Base-by-base conservation (phyloP, 2,797 vertebrate species). In the Muraenolepis orangiensis region DNA sequence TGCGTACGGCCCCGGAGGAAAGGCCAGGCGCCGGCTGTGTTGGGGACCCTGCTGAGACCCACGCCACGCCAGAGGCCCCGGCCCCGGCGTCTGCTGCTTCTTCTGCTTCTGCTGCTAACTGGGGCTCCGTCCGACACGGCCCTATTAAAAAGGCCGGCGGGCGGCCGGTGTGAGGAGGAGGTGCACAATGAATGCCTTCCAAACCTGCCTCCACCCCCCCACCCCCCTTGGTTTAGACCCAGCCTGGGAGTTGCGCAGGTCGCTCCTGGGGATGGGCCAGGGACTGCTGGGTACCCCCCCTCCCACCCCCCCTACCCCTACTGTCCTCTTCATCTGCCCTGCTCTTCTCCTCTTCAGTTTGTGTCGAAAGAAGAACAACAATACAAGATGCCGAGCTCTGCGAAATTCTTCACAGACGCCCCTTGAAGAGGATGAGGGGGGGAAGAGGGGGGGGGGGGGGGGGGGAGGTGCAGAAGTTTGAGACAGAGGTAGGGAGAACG, bases 111-210 rank as follows among this genome's bases (percentile, higher is more conserved):
- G 32, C 32, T 34, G 32, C n/a, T n/a, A n/a, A n/a, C n/a, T n/a
- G 46, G 72, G 67, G 20, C 68, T 69, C 69, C 23, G 32, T 0
- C 61, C 26, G 3, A 29, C 61, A 10, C 61, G 16, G 46, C 18
- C 86, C 85, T 82, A 77, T 86, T 91, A 79, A 89, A 92, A 80
- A 86, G 81, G 75, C 80, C 81, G 16, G 76, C 71, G 61, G 78
- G 80, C 81, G 85, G 89, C 91, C 91, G 87, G 76, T 16, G 40
- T 18, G 40, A 51, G 84, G 40, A 51, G 84, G 79, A 93, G 78
- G 83, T 85, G 87, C 86, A 77, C 88, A 91, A 92, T 93, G 93
- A 94, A 93, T 90, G 92, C 91, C 87, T 84, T 85, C 85, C 86
- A 85, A 82, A 5, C 42, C n/a, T n/a, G n/a, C n/a, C n/a, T n/a